Percentiles rank a stretch among this genome's conserved stretches.
phyloP scores from a whole-genome alignment of 2,113 vertebrate genomes.

The Microcebus murinus region DNA sequence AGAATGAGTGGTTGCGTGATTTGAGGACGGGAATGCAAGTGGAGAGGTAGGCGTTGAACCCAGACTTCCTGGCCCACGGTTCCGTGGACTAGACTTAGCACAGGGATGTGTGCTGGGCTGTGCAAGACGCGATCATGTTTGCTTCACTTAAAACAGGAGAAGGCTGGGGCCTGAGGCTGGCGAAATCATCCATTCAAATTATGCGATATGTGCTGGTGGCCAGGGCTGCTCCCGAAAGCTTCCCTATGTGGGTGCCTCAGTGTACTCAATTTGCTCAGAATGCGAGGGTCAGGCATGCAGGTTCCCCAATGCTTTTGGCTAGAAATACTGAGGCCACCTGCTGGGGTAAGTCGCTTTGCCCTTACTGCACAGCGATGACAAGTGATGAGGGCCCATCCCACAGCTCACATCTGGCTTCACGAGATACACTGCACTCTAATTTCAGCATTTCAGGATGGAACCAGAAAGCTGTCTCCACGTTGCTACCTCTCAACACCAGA shows the following conservation, averaged over 20 bases:
- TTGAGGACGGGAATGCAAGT: not conserved
- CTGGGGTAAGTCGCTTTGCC: not conserved
- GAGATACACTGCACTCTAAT: not conserved
- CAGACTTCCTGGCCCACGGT: not conserved
- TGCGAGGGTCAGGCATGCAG: not conserved
- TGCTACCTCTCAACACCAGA: not conserved
- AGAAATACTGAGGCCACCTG: not conserved
- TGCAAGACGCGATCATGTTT: not conserved
- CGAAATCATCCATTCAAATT: not conserved
- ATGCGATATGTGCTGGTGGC: not conserved
- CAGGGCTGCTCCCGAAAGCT: not conserved
- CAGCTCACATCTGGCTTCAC: not conserved
- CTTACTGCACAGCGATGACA: fast-evolving
- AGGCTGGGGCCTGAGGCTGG: not conserved
- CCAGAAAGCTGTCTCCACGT: not conserved
- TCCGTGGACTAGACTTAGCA: not conserved
- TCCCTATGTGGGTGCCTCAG: not conserved
- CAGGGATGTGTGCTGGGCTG: too few species aligned
- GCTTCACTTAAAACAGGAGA: not conserved
- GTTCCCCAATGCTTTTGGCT: not conserved
- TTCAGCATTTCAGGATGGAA: not conserved
- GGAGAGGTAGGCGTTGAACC: not conserved
- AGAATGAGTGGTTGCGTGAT: not conserved
- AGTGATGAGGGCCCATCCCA: not conserved
- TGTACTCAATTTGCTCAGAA: not conserved